Base-by-base conservation (phyloP, 2,888 invertebrate genomes). In the Heliconius hortense region DNA sequence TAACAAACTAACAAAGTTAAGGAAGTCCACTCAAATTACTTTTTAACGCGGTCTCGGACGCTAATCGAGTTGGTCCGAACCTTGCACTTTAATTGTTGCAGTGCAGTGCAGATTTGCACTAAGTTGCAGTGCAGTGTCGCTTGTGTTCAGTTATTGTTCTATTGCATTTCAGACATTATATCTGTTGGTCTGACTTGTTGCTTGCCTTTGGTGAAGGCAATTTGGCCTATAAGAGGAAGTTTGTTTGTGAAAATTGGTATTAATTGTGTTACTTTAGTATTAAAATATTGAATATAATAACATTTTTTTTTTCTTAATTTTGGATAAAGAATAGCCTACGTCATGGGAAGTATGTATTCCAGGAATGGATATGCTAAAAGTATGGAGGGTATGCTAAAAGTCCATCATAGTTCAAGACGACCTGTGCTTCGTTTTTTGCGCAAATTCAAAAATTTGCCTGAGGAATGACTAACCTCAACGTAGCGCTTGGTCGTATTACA, bases 11-110 rank as follows among this genome's bases (percentile, higher is more conserved):
- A 81, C 70, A 73, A 59, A 72, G 76, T 73, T 74, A 83, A 78
- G 81, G 83, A 85, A 85, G 86, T 88, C 87, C 81, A 83, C 82
- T 84, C 82, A 83, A 86, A 86, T 88, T 88, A 89, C 85, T 86
- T 85, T 86, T 84, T 84, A 86, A 85, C 86, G 82, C 83, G 85
- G 83, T 84, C 82, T 82, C 75, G 72, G 75, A 78, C 77, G 70
- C 79, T 88, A 88, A 88, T 88, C 86, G 85, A 87, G 83, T 89
- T 87, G 84, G 81, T 82, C 35, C 24, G 80, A 81, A 82, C 79
- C 83, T 82, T 82, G 81, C 82, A 82, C 82, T 83, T 83, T 88
- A 87, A 88, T 87, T 88, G 86, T 82, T 79, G 76, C 76, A 78
- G 79, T 79, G 75, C 78, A 66, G 79, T 79, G 75, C 78, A 66